Conservation (phyloP, 1,140 invertebrate species). For the Potamilus streckersoni region DNA sequence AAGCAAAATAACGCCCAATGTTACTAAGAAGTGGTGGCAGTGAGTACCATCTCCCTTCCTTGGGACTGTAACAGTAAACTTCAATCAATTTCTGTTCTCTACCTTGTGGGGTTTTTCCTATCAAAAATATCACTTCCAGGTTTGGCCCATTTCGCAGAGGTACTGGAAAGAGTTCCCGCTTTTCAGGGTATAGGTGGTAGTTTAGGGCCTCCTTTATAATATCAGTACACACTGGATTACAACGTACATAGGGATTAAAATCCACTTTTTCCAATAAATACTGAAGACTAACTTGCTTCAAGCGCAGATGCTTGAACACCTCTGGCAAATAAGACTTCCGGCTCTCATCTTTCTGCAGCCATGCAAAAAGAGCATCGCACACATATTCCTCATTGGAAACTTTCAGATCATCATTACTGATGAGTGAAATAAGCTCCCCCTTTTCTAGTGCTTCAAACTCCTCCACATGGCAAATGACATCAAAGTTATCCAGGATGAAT, state of each 20-base stretch:
- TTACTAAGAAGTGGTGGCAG: conserved; percentile 44
- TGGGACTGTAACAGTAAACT: conserved; percentile 43
- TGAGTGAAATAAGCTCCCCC: conserved; percentile 43
- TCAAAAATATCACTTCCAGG: conserved; percentile 39
- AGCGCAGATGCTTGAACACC: conserved; percentile 41
- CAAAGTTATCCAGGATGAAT: conserved; percentile 46
- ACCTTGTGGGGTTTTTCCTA: conserved; percentile 45
- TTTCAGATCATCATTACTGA: conserved; percentile 42
- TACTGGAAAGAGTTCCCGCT: conserved; percentile 41
- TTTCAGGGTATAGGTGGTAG: conserved; percentile 45
- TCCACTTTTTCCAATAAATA: conserved; percentile 46
- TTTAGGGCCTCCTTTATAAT: conserved; percentile 42
- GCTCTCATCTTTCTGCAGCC: conserved; percentile 42
- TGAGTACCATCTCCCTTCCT: conserved; percentile 39
- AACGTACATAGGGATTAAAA: conserved; percentile 23
- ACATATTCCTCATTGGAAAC: conserved; percentile 46
- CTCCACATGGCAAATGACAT: conserved; percentile 40
- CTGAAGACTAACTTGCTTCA: conserved; percentile 44
- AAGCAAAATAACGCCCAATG: conserved; percentile 48
- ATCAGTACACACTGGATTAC: conserved; percentile 16
- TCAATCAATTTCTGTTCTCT: conserved; percentile 46
- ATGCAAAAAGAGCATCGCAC: conserved; percentile 38
- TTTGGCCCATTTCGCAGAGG: conserved; percentile 37
- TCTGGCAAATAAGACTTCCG: conserved; percentile 31
- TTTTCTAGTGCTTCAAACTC: conserved; percentile 39